Evolutionary conservation across 2,888 invertebrate genomes (phyloP), one percentile per base, ranked within the genome.

Genomic region (Ryuthela nishihirai): DNA sequence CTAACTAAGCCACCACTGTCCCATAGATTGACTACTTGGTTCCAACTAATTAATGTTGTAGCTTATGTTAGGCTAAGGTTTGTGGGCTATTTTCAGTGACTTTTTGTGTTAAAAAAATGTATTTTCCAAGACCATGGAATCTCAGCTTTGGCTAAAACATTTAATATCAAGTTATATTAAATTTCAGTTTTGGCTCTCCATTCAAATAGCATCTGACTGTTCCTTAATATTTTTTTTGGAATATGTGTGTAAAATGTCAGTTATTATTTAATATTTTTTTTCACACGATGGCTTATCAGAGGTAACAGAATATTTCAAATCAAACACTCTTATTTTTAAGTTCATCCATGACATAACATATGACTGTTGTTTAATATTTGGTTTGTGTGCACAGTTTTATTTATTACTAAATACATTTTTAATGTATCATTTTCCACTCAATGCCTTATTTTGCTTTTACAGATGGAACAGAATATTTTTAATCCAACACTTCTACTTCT

Each of bases 401-500:
- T 38, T 17, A 17, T 10, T 20, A 23, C 24, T 21, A 2, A 24
- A 10, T 7, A 2, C 18, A 26, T 9, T 3, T 25, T 24, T 36
- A n/a, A 17, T 26, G n/a, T 52, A 25, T 52, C 6, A 9, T 42
- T 4, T 24, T 26, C 12, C 10, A 47, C n/a, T 29, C 15, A 23
- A 36, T 44, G 15, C 18, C 20, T 44, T 34, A 24, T 41, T 6
- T 9, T 45, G 12, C 20, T 49, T 38, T 45, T 54, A 9, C 54
- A 70, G 61, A 77, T 77, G 77, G 62, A 67, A 39, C 68, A 70
- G 15, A 65, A 67, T 21, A 72, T 94, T 42, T 81, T 82, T 1
- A 85, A 87, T 69, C 94, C 97, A 0, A 85, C 84, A 65, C 86
- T 97, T 62, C 77, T 98, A 9, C 76, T 97, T 7, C 78, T 97